Conservation (phyloP, 2,113 vertebrate species). For the Paramormyrops kingsleyae region DNA sequence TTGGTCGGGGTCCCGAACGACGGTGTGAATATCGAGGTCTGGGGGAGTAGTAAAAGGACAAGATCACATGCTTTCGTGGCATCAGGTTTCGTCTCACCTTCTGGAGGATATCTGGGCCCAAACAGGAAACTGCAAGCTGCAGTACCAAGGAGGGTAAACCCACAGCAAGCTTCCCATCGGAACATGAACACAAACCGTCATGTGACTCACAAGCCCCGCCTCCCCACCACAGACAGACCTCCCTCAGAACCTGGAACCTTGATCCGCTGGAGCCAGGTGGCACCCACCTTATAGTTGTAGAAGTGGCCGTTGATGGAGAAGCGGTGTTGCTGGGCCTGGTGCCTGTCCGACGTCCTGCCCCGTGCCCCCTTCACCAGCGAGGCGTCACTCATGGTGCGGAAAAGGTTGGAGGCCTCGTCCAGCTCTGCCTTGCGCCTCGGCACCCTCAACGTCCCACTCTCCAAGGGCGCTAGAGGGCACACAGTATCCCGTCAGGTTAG, state of each 20-base stretch:
- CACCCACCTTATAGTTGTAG: constrained; percentile 79
- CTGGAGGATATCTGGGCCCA: not conserved
- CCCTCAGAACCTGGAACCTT: not conserved
- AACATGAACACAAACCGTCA: not conserved
- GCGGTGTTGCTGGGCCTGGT: constrained; percentile 61
- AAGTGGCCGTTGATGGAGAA: constrained; percentile 92
- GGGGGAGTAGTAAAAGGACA: constrained; percentile 12
- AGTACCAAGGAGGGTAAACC: not conserved
- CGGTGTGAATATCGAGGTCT: constrained; percentile 89
- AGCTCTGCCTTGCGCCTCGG: constrained; percentile 38
- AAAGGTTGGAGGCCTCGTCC: constrained; percentile 62
- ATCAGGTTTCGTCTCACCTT: too few species aligned
- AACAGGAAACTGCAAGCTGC: not conserved
- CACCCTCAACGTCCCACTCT: constrained; percentile 56
- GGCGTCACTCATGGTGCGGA: constrained; percentile 66
- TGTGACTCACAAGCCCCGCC: not conserved
- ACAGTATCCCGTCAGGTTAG: not conserved
- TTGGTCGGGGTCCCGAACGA: constrained; percentile 78
- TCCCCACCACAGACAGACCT: not conserved
- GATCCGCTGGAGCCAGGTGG: not conserved
- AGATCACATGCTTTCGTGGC: too few species aligned
- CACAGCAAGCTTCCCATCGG: not conserved
- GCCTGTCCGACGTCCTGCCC: constrained; percentile 44
- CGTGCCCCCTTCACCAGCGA: constrained; percentile 56
- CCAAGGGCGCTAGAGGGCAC: constrained; percentile 44